A percentile compares a stretch with the other conserved stretches of the same genome.
phyloP scores from a whole-genome alignment of 2,797 vertebrate genomes.

The Cottoperca gobio region DNA sequence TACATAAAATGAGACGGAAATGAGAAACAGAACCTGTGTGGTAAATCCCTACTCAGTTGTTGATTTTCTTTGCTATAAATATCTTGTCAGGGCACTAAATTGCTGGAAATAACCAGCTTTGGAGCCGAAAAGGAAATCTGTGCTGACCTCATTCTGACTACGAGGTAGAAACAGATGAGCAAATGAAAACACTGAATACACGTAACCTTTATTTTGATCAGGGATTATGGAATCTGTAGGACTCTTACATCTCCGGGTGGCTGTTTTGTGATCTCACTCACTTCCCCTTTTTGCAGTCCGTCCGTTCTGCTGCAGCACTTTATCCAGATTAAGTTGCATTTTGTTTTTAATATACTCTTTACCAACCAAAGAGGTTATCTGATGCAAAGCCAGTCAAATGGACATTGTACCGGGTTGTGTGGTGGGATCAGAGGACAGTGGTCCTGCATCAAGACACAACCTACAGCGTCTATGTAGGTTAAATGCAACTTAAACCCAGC shows the following conservation, averaged over 20 bases:
- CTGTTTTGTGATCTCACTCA: slow-evolving; percentile 30
- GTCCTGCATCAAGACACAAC: slow-evolving; percentile 47
- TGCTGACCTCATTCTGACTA: slow-evolving; percentile 70
- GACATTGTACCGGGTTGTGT: slow-evolving; percentile 15
- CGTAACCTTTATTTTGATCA: slow-evolving; percentile 62
- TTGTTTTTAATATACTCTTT: slow-evolving; percentile 46
- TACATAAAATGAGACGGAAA: slow-evolving; percentile 49
- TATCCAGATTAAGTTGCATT: slow-evolving; percentile 71
- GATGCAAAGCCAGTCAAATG: slow-evolving; percentile 45
- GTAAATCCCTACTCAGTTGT: slow-evolving; percentile 67
- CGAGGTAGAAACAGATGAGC: slow-evolving; percentile 58
- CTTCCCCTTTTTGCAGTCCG: background rate
- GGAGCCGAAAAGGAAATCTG: slow-evolving; percentile 68
- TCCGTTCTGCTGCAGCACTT: slow-evolving; percentile 39
- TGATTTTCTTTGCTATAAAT: slow-evolving; percentile 68
- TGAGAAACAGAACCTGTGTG: slow-evolving; percentile 13
- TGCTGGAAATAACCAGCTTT: slow-evolving; percentile 71
- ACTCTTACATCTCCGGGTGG: slow-evolving; percentile 48
- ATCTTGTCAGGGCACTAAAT: slow-evolving; percentile 58
- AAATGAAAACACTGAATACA: slow-evolving; percentile 60
- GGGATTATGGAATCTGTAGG: slow-evolving; percentile 67
- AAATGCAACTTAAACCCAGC: slow-evolving; percentile 69
- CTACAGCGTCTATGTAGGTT: slow-evolving; percentile 50
- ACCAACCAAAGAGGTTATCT: slow-evolving; percentile 26
- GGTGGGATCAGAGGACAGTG: slow-evolving; percentile 48